Conservation (phyloP, 2,888 invertebrate species). For the Sialis lutaria region DNA sequence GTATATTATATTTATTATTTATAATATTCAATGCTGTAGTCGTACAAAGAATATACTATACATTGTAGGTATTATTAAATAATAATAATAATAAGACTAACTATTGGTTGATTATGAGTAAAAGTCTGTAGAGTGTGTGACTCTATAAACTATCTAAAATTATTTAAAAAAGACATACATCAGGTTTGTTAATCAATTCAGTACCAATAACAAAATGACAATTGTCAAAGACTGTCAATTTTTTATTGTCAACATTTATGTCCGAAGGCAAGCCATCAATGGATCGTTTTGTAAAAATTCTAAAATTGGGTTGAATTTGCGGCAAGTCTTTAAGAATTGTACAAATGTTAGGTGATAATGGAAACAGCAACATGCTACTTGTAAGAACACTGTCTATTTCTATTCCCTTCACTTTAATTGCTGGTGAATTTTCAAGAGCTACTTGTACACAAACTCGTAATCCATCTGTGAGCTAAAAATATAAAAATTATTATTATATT, state of each 20-base stretch:
- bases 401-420: conserved; percentile 39
- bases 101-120: no score
- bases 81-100: no score
- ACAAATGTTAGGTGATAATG: conserved; percentile 34
- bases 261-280: conserved; percentile 26
- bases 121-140: no score
- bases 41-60: no score
- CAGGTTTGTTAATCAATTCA: conserved; percentile 30
- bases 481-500: neutral
- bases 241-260: conserved; percentile 42
- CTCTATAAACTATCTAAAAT: no score
- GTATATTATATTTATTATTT: no score
- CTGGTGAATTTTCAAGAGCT: conserved; percentile 50
- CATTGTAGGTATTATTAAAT: no score
- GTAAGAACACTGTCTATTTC: conserved; percentile 18
- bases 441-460: conserved; percentile 47
- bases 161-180: conserved; percentile 19
- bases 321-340: conserved; percentile 49
- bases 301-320: conserved; percentile 45
- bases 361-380: conserved; percentile 13
- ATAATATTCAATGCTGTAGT: no score
- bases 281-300: conserved; percentile 33
- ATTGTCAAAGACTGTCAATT: conserved; percentile 23
- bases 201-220: conserved; percentile 15
- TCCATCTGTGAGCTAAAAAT: conserved; percentile 15